A percentile compares a stretch with the other conserved stretches of the same genome.
phyloP scores from a whole-genome alignment of 2,113 vertebrate species.

The Anolis sagrei region DNA sequence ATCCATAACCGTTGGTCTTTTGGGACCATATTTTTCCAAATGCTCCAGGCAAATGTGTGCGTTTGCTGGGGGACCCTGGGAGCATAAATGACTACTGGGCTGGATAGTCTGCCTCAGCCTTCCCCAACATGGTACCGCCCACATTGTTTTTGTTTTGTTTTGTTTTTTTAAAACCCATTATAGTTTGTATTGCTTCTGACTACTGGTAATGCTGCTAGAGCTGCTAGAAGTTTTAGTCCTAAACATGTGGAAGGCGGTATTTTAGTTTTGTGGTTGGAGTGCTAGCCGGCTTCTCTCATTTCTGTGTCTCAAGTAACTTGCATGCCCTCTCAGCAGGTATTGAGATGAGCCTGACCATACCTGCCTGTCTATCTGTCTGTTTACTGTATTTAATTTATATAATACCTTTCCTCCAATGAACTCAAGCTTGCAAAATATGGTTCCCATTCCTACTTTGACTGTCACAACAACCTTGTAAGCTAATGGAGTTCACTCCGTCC shows the following conservation, averaged over 20 bases:
- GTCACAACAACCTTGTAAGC: too few species aligned
- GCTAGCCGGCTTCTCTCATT: neutral
- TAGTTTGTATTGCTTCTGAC: neutral
- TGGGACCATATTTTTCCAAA: too few species aligned
- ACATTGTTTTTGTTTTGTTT: neutral
- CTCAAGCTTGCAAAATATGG: too few species aligned
- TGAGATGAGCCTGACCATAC: too few species aligned
- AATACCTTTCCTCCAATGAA: neutral
- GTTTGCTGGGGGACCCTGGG: neutral
- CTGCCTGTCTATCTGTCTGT: neutral
- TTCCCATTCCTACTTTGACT: too few species aligned
- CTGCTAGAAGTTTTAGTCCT: neutral
- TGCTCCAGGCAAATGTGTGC: too few species aligned
- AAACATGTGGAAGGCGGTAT: neutral
- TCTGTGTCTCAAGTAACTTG: too few species aligned
- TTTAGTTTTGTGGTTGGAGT: neutral
- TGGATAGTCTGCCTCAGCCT: neutral
- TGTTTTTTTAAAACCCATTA: neutral
- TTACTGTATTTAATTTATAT: neutral
- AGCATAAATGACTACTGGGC: neutral
- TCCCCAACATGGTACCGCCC: neutral
- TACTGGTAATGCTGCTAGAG: neutral
- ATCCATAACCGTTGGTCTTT: neutral
- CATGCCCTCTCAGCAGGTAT: neutral
- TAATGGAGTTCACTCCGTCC: too few species aligned